Base-by-base conservation (phyloP, 53 echinoderm and acorn worm species). In the Astropecten irregularis region DNA sequence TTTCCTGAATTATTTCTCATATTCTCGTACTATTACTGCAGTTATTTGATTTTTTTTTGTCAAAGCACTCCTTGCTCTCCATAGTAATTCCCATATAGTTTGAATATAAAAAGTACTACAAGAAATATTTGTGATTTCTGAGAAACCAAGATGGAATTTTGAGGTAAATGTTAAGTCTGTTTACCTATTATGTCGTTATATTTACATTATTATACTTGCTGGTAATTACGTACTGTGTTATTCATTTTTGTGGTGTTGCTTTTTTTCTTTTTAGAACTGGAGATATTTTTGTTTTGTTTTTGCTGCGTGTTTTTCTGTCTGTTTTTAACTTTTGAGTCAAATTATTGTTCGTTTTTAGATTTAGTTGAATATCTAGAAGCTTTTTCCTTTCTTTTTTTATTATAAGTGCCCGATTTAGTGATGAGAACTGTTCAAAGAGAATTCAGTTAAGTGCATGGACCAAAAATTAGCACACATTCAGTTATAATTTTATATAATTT, bases 121-220 rank as follows among this genome's bases (percentile, higher is more conserved):
- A n/a, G n/a, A 25, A 7, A 66, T 22, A 2, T 46, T 68, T 68
- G 23, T 68, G 8, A 5, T 68, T 21, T 74, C 55, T 74, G 57
- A 55, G 40, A 74, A 74, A 55, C 74, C 55, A 55, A 74, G 74
- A 73, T 74, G 11, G 19, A 57, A 39, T 39, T 13, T 39, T 8
- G 14, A 38, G 74, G 74, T 74, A 74, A 74, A 74, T 74, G 74
- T 74, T 74, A 55, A 74, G 74, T 74, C 74, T 74, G 74, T 74
- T 74, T 74, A 74, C 74, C 56, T 74, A 13, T 34, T 33, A n/a
- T 52, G 15, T 10, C 16, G 10, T 46, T 44, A 42, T 68, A 25
- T 19, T 51, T 46, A 50, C 19, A 50, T 28, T 26, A n/a, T 44
- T 14, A 69, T 69, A 28, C 26, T 71, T 71, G 71, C 71, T 20